Base-by-base conservation (phyloP, 1,140 invertebrate species). In the Whitmania pigra region DNA sequence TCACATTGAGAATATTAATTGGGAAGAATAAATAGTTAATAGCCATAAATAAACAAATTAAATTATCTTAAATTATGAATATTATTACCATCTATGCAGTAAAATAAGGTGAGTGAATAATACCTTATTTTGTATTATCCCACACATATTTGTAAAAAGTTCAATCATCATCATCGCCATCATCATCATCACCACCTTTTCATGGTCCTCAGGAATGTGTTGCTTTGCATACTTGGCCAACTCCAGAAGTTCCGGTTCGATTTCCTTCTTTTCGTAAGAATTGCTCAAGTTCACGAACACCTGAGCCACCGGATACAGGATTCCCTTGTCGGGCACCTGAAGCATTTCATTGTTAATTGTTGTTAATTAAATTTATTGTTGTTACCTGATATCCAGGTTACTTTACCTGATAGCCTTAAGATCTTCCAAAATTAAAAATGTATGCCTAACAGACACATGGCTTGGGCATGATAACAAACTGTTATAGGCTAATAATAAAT, bases 211-310 rank as follows among this genome's bases (percentile, higher is more conserved):
- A 7, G 97, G 97, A 76, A 99, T 90, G 82, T 99, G 96, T 80
- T 99, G 95, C 82, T 99, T 99, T 0, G 97, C 92, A 83, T 97
- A 99, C 82, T 99, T 97, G 0, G 97, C 97, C 71, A 99, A 82
- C 82, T 99, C 94, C 7, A 97, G 76, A 89, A 99, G 89, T 84
- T 99, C 97, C 7, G 95, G 94, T 76, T 94, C 87, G 0, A 98
- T 83, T 82, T 99, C 95, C 81, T 97, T 92, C 81, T 97, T 97
- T 72, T 99, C 96, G 78, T 98, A 98, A 7, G 93, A 92, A 84
- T 99, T 99, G 76, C 92, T 93, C 6, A 98, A 82, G 82, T 99
- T 99, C 0, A 98, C 94, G 73, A 99, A 86, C 18, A 94, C 93
- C 4, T 93, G 94, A 0, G 96, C 89, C 22, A 94, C 90, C 73